These are phyloP conservation scores for Micromesistius poutassou DNA, from an alignment of 2,797 vertebrate genomes.

Conservation along the genomic window DNA sequence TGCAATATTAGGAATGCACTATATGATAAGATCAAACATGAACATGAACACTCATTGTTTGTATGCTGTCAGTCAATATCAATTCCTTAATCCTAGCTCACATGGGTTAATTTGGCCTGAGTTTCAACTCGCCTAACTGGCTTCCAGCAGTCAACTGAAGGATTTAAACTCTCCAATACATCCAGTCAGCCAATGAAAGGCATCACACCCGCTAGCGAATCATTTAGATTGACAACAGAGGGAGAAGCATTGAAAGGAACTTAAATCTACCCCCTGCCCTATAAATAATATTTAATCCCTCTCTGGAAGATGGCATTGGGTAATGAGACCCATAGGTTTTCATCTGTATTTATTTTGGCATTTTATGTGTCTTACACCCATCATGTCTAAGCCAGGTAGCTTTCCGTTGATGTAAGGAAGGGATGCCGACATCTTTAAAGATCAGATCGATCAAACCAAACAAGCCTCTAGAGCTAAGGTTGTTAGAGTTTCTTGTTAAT, in stretches of 20 bases:
- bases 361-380: conserved; percentile 60
- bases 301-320: conserved; percentile 57
- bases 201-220: conserved; percentile 49
- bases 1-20: neutral
- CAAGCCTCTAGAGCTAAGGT: neutral
- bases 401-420: conserved; percentile 46
- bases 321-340: conserved; percentile 57
- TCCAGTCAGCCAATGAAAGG: conserved; percentile 46
- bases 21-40: conserved; percentile 21
- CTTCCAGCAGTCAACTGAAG: conserved; percentile 38
- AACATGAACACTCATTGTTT: conserved; percentile 33
- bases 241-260: conserved; percentile 65
- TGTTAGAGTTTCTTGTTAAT: neutral
- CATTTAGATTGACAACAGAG: conserved; percentile 68
- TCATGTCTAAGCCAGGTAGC: conserved; percentile 54
- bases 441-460: conserved; percentile 53
- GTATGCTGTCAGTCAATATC: conserved; percentile 41
- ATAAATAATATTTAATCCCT: conserved; percentile 73
- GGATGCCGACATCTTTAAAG: conserved; percentile 35
- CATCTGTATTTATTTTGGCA: neutral
- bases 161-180: conserved; percentile 46
- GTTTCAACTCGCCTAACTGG: conserved; percentile 36
- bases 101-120: conserved; percentile 28
- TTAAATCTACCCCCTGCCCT: conserved; percentile 61
- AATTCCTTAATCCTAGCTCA: conserved; percentile 23